Base-by-base conservation (phyloP, 1,140 invertebrate genomes). In the Drosophila nasuta region DNA sequence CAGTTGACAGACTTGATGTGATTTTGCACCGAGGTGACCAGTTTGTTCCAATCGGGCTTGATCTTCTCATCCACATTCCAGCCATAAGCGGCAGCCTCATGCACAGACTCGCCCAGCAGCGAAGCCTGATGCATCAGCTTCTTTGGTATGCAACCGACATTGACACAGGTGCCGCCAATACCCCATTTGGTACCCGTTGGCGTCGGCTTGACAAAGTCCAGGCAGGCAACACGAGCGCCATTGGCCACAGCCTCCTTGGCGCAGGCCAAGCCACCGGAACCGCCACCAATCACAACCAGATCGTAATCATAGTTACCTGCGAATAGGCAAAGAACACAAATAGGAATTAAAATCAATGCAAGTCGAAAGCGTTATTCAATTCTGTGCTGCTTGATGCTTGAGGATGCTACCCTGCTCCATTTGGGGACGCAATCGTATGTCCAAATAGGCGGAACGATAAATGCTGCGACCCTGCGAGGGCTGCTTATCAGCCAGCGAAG, bases 121-220 rank as follows among this genome's bases (percentile, higher is more conserved):
- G 98, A 96, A 51, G 98, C 97, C 93, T 98, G 97, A 92, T 99
- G 98, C 97, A 99, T 98, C 30, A 99, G 93, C 92, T 99, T 99
- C 93, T 99, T 99, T 5, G 98, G 98, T 92, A 99, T 99, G 92
- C 98, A 99, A 43, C 98, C 98, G 11, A 99, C 98, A 94, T 99
- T 99, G 2, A 99, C 98, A 93, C 98, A 99, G 3, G 98, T 99
- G 59, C 98, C 98, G 74, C 98, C 98, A 3, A 99, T 94, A 57
- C 98, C 98, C 98, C 97, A 98, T 93, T 96, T 96, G 1, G 96
- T 96, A 45, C 97, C 97, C 72, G 93, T 92, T 0, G 97, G 97
- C 15, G 97, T 96, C 0, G 98, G 98, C 46, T 95, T 95, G 0
- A 99, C 98, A 93, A 95, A 99, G 93, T 99, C 98, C 71, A 99